phyloP scores from a whole-genome alignment of 2,888 invertebrate species.

The Chloroclystis v-ata region DNA sequence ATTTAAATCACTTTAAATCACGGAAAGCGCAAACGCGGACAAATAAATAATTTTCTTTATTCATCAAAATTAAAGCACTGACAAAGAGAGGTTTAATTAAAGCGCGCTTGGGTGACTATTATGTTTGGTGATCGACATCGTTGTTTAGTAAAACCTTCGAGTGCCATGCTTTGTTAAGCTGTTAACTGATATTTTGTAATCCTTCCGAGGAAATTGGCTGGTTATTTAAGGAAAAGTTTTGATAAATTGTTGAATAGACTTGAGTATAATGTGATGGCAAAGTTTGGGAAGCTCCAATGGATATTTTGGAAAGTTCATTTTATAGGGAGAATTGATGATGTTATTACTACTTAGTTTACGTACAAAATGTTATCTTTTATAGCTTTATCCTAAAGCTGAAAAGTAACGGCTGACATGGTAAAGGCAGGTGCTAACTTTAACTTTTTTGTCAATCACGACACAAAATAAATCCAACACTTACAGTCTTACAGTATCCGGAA shows the following conservation, averaged over 20 bases:
- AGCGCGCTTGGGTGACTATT: conserved; percentile 55
- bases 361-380: too few species aligned
- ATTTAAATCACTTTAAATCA: conserved; percentile 56
- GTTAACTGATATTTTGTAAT: conserved; percentile 8
- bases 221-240: conserved; percentile 1
- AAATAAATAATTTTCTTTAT: conserved; percentile 77
- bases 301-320: neutral
- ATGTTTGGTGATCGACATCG: conserved; percentile 43
- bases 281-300: neutral
- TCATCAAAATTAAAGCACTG: conserved; percentile 76
- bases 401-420: too few species aligned
- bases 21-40: conserved; percentile 64
- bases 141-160: conserved; percentile 17
- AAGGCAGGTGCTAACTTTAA: too few species aligned
- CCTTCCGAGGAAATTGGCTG: conserved; percentile 2
- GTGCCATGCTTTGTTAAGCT: conserved; percentile 9
- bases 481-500: neutral
- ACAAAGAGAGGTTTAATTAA: conserved; percentile 73
- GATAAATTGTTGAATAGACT: neutral
- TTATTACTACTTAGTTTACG: too few species aligned
- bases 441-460: too few species aligned
- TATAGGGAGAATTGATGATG: too few species aligned
- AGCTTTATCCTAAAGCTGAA: too few species aligned
- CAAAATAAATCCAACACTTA: neutral
- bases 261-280: neutral